A percentile compares a stretch with the other conserved stretches of the same genome.
These are phyloP conservation scores for Gymnodraco acuticeps DNA, from an alignment of 2,797 vertebrate species.

Conservation along the genomic window DNA sequence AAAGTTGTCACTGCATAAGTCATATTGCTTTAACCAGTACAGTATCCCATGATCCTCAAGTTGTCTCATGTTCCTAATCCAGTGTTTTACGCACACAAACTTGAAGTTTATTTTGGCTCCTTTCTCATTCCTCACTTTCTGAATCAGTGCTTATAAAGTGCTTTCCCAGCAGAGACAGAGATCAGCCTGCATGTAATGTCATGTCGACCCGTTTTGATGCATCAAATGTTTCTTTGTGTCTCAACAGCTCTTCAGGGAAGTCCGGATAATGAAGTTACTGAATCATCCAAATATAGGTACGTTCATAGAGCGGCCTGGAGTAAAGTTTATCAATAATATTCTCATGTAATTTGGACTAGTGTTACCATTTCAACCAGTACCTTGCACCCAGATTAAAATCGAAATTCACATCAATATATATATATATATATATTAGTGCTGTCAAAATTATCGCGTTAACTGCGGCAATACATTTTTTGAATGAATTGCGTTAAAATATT, in stretches of 20 bases:
- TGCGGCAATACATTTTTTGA: too few species aligned
- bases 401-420: too few species aligned
- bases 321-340: neutral
- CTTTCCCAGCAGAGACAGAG: conserved; percentile 19
- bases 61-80: conserved; percentile 42
- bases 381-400: neutral
- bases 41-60: conserved; percentile 43
- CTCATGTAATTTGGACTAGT: conserved; percentile 5
- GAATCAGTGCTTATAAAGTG: conserved; percentile 19
- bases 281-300: conserved; percentile 97
- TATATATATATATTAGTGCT: too few species aligned
- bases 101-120: conserved; percentile 37
- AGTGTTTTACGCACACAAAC: conserved; percentile 29
- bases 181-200: conserved; percentile 17
- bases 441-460: too few species aligned
- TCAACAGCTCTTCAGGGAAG: conserved; percentile 95
- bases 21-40: conserved; percentile 48
- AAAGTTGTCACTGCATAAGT: conserved; percentile 26
- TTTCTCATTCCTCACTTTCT: conserved; percentile 10
- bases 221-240: conserved; percentile 65
- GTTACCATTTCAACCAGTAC: conserved; percentile 10
- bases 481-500: too few species aligned
- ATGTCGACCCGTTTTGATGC: conserved; percentile 8
- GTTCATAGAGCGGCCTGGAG: conserved; percentile 49
- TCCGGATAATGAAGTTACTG: conserved; percentile 97